Evolutionary conservation across 2,797 vertebrate species (phyloP).

Genomic region (Eidolon dupreanum): DNA sequence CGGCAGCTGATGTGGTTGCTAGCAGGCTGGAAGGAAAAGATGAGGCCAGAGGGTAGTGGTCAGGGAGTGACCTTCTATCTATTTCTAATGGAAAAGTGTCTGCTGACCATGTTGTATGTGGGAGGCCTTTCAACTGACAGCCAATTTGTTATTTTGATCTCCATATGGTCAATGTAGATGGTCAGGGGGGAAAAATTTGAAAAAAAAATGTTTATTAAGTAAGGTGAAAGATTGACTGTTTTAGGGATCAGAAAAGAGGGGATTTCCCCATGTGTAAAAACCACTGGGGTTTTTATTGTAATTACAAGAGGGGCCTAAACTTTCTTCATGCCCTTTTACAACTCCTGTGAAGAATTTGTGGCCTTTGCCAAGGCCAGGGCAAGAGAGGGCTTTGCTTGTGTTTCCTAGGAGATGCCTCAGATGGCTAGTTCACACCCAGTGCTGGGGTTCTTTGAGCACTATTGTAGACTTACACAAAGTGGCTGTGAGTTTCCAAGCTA

Average conservation of each 20-base stretch:
- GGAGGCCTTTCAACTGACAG: neutral
- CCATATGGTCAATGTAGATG: neutral
- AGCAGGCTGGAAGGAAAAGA: neutral
- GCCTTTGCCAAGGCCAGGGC: slow-evolving; percentile 14
- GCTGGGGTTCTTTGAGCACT: neutral
- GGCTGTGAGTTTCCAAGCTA: neutral
- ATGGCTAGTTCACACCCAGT: neutral
- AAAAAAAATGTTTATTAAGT: neutral
- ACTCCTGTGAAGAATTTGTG: neutral
- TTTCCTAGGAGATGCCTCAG: neutral
- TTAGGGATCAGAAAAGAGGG: slow-evolving; percentile 30
- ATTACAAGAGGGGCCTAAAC: neutral
- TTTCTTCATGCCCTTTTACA: slow-evolving; percentile 56
- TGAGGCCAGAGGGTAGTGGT: neutral
- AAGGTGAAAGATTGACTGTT: neutral
- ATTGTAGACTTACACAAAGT: neutral
- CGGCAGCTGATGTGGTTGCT: neutral
- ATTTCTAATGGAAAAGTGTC: neutral
- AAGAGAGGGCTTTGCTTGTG: neutral
- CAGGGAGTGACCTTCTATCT: neutral
- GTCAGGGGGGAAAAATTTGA: neutral
- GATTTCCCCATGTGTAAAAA: neutral
- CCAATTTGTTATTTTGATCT: neutral
- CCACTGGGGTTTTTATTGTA: slow-evolving; percentile 30
- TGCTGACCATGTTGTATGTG: neutral